Base-by-base conservation (phyloP, 2,113 vertebrate species). In the Nycticebus coucang region DNA sequence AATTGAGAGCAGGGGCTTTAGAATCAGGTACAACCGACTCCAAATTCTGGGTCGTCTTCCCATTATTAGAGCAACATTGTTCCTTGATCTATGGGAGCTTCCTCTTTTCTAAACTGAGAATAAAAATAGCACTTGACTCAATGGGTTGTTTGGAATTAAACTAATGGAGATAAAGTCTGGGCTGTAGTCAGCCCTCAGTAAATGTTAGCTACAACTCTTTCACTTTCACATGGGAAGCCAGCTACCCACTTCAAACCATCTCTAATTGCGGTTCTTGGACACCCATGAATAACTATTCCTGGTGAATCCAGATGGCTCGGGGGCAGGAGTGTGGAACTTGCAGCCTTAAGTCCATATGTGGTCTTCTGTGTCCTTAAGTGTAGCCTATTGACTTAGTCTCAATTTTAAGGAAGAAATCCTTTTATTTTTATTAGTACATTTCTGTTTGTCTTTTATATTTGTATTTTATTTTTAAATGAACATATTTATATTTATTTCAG, bases 21-120 rank as follows among this genome's bases (percentile, higher is more conserved):
- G 8, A 37, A 28, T 77, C n/a, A 62, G 7, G 19, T n/a, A 19
- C 21, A 30, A 50, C 5, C 18, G 22, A 50, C 55, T 89, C 78
- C 41, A 72, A 21, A 80, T 33, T 50, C 8, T 71, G 5, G 59
- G 24, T 89, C 19, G 12, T 59, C 33, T 28, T 41, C 18, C 77
- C 37, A 35, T 80, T 62, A 8, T 7, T 26, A 10, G 35, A 88
- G 41, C 35, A 80, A 26, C 41, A 9, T 15, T 33, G 35, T 85
- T 53, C 37, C 17, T 66, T 55, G 30, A 35, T 94, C 35, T 68
- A 1, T 24, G 60, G 45, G 33, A 84, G 28, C 18, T 87, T 85
- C 77, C 66, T 78, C 30, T 72, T 93, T 87, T 72, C 30, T 91
- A 59, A 95, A 88, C 45, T 55, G 22, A 86, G 7, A 18, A 93